phyloP scores from a whole-genome alignment of 2,888 invertebrate genomes.

The Nowickia ferox region DNA sequence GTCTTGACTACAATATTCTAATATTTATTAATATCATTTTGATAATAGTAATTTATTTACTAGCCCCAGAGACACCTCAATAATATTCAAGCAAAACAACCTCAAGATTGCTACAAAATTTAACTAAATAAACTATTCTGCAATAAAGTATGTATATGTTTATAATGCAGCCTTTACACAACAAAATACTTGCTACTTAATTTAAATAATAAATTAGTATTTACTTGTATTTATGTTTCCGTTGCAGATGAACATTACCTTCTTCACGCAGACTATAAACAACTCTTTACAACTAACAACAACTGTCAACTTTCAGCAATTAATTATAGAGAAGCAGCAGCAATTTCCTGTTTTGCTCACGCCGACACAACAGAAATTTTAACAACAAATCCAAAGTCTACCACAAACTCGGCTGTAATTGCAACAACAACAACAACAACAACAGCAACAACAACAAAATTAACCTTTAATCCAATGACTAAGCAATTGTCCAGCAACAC shows the following conservation, averaged over 20 bases:
- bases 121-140: background rate
- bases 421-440: slow-evolving; percentile 70
- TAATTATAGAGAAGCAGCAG: slow-evolving; percentile 49
- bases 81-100: background rate
- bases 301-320: slow-evolving; percentile 74
- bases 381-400: slow-evolving; percentile 75
- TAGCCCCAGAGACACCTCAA: background rate
- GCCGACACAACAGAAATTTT: slow-evolving; percentile 2
- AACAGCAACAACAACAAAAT: slow-evolving; percentile 14
- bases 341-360: slow-evolving; percentile 37
- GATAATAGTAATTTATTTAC: background rate
- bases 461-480: slow-evolving; percentile 68
- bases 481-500: slow-evolving; percentile 68
- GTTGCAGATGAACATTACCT: slow-evolving; percentile 77
- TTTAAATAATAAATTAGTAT: slow-evolving; percentile 18
- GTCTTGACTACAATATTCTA: no score
- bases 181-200: background rate
- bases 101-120: background rate
- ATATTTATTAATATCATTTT: slow-evolving; percentile 14
- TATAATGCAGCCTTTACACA: background rate
- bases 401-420: slow-evolving; percentile 75
- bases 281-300: slow-evolving; percentile 74
- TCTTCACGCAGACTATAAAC: slow-evolving; percentile 69
- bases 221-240: slow-evolving; percentile 26
- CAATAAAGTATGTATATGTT: background rate